These are phyloP conservation scores for Oncorhynchus clarkii DNA, from an alignment of 2,113 vertebrate genomes.

Conservation along the genomic window DNA sequence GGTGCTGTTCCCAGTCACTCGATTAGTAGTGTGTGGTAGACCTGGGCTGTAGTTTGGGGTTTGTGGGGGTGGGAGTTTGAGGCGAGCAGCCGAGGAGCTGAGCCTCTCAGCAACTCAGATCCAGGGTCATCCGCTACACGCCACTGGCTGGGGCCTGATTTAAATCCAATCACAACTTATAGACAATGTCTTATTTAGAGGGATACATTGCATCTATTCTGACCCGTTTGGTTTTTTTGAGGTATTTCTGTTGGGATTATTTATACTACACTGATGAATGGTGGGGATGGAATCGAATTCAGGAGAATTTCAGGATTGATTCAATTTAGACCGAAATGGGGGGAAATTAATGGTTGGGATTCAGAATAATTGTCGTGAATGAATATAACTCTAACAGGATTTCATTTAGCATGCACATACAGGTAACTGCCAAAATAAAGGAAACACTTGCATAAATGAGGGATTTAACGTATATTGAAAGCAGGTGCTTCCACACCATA, in stretches of 20 bases:
- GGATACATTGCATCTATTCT: slow-evolving; percentile 7
- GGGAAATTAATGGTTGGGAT: slow-evolving; percentile 33
- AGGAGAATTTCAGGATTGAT: slow-evolving; percentile 23
- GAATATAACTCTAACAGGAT: not conserved
- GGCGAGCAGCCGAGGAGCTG: slow-evolving; percentile 32
- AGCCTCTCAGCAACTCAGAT: slow-evolving; percentile 16
- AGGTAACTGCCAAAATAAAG: too few species aligned
- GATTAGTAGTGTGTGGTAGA: slow-evolving; percentile 65
- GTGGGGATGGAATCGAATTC: slow-evolving; percentile 18
- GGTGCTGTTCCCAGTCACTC: slow-evolving; percentile 54
- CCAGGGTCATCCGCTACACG: not conserved
- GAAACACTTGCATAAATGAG: too few species aligned
- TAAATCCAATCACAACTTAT: slow-evolving; percentile 45
- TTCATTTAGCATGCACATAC: not conserved
- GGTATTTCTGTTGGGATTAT: slow-evolving; percentile 17
- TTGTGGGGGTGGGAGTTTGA: slow-evolving; percentile 66
- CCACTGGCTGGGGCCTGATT: slow-evolving; percentile 20
- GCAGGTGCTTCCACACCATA: too few species aligned
- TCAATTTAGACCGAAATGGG: not conserved
- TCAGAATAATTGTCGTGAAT: slow-evolving; percentile 19
- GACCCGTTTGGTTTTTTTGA: slow-evolving; percentile 5
- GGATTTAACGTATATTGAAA: too few species aligned
- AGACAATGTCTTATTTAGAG: slow-evolving; percentile 26
- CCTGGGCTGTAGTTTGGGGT: slow-evolving; percentile 62
- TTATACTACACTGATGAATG: slow-evolving; percentile 34